These are phyloP conservation scores for Gallirallus australis DNA, from an alignment of 2,797 vertebrate genomes.

Conservation along the genomic window DNA sequence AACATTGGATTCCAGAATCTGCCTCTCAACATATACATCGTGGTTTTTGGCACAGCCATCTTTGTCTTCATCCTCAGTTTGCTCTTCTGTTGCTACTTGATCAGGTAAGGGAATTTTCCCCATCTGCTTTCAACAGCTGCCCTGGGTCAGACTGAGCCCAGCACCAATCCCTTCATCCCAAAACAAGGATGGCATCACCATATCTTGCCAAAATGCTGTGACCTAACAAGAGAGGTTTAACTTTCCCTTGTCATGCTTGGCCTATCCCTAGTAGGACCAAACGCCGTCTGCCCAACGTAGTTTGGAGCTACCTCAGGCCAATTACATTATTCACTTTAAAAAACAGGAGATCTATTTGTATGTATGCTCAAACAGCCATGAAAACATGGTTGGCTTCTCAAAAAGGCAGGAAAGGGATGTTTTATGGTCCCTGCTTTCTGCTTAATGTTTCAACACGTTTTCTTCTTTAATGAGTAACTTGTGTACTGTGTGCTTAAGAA, in stretches of 20 bases:
- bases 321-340: background rate
- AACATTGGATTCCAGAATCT: constrained; percentile 99
- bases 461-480: constrained; percentile 37
- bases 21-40: constrained; percentile 99
- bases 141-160: background rate
- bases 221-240: background rate
- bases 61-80: constrained; percentile 99
- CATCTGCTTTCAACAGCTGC: background rate
- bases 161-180: background rate
- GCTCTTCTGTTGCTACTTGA: constrained; percentile 99
- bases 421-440: background rate
- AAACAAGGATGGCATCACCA: background rate
- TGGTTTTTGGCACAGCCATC: constrained; percentile 98
- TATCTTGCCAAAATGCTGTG: background rate
- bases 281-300: background rate
- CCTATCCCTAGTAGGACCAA: background rate
- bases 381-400: background rate
- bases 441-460: background rate
- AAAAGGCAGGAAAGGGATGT: background rate
- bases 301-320: background rate
- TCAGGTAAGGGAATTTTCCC: constrained; percentile 85
- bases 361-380: background rate
- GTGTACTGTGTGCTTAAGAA: constrained; percentile 3
- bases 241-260: background rate
- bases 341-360: background rate